Evolutionary conservation across 2,113 vertebrate genomes (phyloP).

Genomic region (Tapirus terrestris): DNA sequence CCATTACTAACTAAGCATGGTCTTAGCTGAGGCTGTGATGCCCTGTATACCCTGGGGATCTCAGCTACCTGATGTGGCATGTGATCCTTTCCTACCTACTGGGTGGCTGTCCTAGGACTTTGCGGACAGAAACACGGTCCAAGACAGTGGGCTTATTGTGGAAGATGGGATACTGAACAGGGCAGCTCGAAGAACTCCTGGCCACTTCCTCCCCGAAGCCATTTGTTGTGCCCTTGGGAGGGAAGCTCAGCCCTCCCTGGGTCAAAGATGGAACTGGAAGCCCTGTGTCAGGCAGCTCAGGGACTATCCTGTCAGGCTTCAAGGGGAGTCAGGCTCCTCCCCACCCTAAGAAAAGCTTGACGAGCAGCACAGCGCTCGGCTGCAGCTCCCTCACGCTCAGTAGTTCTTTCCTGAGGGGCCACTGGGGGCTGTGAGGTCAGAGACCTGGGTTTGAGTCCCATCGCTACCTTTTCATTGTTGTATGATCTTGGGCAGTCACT

Average conservation of each 20-base stretch:
- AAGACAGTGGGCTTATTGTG: background rate
- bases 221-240: too few species aligned
- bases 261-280: background rate
- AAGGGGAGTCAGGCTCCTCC: background rate
- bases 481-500: background rate
- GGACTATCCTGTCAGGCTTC: background rate
- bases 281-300: background rate
- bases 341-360: background rate
- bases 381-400: background rate
- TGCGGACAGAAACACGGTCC: background rate
- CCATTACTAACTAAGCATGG: background rate
- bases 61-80: background rate
- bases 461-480: background rate
- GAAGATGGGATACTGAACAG: background rate
- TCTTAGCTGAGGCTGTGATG: background rate
- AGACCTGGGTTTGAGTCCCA: background rate
- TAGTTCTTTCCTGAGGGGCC: background rate
- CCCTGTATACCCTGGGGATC: background rate
- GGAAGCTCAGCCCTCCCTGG: background rate
- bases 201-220: background rate
- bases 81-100: background rate
- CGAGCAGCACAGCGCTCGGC: background rate
- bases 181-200: background rate
- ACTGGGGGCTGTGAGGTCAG: background rate
- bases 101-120: background rate